phyloP scores from a whole-genome alignment of 2,113 vertebrate species.

The Cyanistes caeruleus region DNA sequence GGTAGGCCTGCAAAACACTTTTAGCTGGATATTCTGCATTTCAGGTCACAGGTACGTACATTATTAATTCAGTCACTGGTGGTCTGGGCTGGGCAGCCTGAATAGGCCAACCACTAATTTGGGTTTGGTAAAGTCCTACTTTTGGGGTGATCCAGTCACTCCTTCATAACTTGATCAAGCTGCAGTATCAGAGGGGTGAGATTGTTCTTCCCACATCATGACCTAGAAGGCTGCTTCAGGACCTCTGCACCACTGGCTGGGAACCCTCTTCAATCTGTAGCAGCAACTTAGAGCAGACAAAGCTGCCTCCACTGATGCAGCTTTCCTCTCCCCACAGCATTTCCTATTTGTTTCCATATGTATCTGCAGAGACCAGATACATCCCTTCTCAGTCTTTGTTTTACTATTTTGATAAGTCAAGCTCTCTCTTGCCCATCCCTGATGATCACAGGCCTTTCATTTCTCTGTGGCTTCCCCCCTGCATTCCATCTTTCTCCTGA shows the following conservation, averaged over 20 bases:
- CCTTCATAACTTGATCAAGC: rapidly evolving
- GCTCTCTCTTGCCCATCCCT: background rate
- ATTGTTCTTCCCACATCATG: background rate
- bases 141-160: background rate
- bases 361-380: background rate
- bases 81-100: background rate
- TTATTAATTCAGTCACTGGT: background rate
- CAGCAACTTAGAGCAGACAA: background rate
- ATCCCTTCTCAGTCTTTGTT: background rate
- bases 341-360: background rate
- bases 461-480: background rate
- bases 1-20: background rate
- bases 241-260: rapidly evolving
- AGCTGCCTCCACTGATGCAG: background rate
- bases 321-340: background rate
- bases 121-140: background rate
- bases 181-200: background rate
- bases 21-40: background rate
- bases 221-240: background rate
- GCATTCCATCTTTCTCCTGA: background rate
- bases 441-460: background rate
- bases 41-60: background rate
- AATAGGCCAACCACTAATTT: background rate
- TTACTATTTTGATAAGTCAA: background rate
- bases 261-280: background rate